Evolutionary conservation across 2,797 vertebrate species (phyloP), one percentile per base, ranked within the genome.

Genomic region (Phataginus tricuspis): DNA sequence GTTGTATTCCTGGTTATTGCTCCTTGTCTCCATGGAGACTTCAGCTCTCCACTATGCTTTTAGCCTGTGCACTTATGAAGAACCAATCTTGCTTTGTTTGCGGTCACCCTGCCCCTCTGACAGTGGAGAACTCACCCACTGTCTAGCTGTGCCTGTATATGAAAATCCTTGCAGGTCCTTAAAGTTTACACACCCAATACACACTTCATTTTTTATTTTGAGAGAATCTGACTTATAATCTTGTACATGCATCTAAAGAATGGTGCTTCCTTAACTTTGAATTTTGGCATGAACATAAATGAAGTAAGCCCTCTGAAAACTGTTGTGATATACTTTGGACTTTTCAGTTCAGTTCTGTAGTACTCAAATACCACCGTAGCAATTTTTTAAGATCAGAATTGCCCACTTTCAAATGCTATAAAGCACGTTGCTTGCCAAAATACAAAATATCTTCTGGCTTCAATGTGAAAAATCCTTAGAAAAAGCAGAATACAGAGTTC

Each of bases 401-500:
- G 49, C 53, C 49, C 45, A 88, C 49, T 97, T 97, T 83, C 80
- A 95, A 95, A 90, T 59, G 82, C 69, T 74, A 1, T 10, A 71
- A 37, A 90, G 93, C 49, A 61, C 13, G 16, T 27, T 57, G 25
- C 61, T 97, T 69, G n/a, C 14, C 78, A 93, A 15, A 86, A 78
- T 96, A 91, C 37, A 64, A 69, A 61, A 15, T 34, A 87, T 23
- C 34, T 61, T 78, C 80, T 53, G 71, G 55, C n/a, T 86, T 95
- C 51, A 66, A 25, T 12, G 15, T 71, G 29, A 63, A 39, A 91
- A 85, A 86, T 61, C 10, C 25, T 91, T 66, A 77, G 63, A 39
- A 61, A 93, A 63, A 37, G 45, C 27, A 45, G 42, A 86, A 25
- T 21, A 34, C 9, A 68, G 29, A 23, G 19, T 51, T 57, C 15